Evolutionary conservation across 2,888 invertebrate genomes (phyloP).

Genomic region (Muscina levida): DNA sequence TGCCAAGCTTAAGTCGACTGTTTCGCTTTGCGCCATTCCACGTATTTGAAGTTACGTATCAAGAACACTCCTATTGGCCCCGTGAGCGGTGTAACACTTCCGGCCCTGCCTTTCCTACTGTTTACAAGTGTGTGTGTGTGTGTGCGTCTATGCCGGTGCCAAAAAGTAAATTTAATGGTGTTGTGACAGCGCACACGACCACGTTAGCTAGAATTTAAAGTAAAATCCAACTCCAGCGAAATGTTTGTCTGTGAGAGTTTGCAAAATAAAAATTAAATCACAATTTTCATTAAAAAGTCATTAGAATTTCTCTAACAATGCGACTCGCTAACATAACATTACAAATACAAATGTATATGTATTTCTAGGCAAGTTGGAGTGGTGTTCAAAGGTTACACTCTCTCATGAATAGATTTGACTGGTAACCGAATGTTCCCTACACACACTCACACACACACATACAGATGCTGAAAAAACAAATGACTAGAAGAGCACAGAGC

Average conservation of each 20-base stretch:
- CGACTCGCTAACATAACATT: not conserved
- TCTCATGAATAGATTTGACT: constrained; percentile 53
- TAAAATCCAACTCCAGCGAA: not conserved
- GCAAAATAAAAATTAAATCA: constrained; percentile 50
- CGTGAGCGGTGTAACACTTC: no score
- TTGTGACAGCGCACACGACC: not conserved
- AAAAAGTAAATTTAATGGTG: not conserved
- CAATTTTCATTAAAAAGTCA: constrained; percentile 58
- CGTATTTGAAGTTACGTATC: no score
- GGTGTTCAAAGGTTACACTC: not conserved
- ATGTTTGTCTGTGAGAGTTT: not conserved
- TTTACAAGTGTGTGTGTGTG: not conserved
- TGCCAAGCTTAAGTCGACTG: no score
- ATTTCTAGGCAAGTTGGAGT: not conserved
- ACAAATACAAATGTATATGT: not conserved
- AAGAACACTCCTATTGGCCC: no score
- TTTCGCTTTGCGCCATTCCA: no score
- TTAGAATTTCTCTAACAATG: constrained; percentile 41
- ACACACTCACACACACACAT: no score
- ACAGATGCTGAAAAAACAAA: no score
- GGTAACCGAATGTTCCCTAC: constrained; percentile 8
- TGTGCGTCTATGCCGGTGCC: not conserved
- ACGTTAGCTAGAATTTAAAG: constrained; percentile 20
- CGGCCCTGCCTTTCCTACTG: no score
- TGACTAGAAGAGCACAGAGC: not conserved